Base-by-base conservation (phyloP, 2,797 vertebrate genomes). In the Telmatherina bonti region DNA sequence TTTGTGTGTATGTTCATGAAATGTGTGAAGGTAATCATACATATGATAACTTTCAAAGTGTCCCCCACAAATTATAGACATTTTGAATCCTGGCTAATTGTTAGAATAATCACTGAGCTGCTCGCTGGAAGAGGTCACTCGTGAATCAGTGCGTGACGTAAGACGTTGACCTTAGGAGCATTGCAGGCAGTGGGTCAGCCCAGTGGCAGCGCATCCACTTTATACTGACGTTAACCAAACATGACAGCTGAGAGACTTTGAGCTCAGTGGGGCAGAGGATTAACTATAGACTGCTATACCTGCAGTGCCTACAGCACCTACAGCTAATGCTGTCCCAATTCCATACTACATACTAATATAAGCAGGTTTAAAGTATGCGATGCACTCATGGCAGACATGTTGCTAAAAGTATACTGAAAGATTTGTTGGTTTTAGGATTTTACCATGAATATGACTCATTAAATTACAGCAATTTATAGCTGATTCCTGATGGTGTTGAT, bases 221-320 rank as follows among this genome's bases (percentile, higher is more conserved):
- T 79, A 89, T 90, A 91, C 92, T 93, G 91, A 62, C 86, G 66
- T 77, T 93, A 92, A 93, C 85, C 74, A 84, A 89, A 89, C 74
- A 56, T 92, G 93, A 92, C 87, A 90, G 67, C 91, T 92, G 85
- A 89, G 89, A 87, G 81, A 92, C 90, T 93, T 92, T 91, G 64
- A 72, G 79, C 88, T 89, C 81, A 70, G 75, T 62, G 53, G 53
- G 72, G 52, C 83, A 78, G 52, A 55, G 84, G 92, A 90, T 93
- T 93, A 92, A 56, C 78, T 45, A 65, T 38, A 43, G 62, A 88
- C 77, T 56, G 73, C 62, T 78, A 75, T 85, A 89, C 81, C 84
- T 85, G 72, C 72, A 83, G 59, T 18, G 54, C 36, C 78, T 86
- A 66, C 43, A 58, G 55, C 43, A 64, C 70, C 76, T 73, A 33